Evolutionary conservation across 1,140 invertebrate species (phyloP).

Genomic region (Musca vetustissima): DNA sequence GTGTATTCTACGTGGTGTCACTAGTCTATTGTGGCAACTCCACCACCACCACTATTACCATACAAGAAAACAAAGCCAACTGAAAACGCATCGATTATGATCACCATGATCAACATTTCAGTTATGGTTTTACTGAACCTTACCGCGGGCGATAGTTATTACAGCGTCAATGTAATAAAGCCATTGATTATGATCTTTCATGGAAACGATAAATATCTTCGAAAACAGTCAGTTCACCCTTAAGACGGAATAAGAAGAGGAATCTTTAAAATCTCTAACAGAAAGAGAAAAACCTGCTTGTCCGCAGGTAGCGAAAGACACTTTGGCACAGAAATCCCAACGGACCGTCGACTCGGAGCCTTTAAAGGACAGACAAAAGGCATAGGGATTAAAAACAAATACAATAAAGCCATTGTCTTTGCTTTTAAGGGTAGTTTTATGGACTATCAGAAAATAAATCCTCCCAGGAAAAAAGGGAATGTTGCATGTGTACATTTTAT

Average conservation of each 20-base stretch:
- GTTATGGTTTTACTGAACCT: no score
- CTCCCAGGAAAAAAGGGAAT: not conserved
- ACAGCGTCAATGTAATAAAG: not conserved
- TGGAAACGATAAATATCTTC: slow-evolving; percentile 10
- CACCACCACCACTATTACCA: no score
- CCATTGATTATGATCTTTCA: slow-evolving; percentile 10
- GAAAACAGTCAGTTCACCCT: no score
- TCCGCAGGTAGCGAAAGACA: not conserved
- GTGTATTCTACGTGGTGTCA: not conserved
- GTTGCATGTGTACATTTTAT: no score
- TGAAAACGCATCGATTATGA: not conserved
- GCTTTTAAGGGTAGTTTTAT: slow-evolving; percentile 13
- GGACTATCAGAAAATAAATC: slow-evolving; percentile 19
- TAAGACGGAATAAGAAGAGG: not conserved
- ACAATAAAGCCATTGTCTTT: slow-evolving; percentile 5
- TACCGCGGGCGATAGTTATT: not conserved
- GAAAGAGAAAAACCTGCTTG: slow-evolving; percentile 11
- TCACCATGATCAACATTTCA: no score
- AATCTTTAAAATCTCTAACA: not conserved
- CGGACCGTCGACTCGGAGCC: no score
- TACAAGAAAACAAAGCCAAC: not conserved
- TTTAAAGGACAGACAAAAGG: not conserved
- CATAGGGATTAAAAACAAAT: not conserved
- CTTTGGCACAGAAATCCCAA: no score
- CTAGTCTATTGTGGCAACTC: not conserved